Base-by-base conservation (phyloP, 1,140 invertebrate species). In the Cataglyphis hispanica region DNA sequence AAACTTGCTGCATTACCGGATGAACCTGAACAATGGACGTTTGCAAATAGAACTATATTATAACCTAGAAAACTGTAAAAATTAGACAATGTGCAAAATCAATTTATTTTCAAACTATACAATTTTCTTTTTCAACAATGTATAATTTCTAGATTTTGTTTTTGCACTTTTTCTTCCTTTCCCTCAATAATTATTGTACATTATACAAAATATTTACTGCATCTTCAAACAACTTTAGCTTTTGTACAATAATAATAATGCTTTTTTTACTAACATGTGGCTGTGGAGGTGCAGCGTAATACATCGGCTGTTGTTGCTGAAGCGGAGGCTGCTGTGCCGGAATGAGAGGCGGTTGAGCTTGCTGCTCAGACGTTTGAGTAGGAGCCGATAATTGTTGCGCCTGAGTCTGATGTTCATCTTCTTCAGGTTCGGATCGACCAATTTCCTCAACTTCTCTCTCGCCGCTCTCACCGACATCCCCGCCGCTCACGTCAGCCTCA, bases 361-460 rank as follows among this genome's bases (percentile, higher is more conserved):
- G 94, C 61, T 92, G 90, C 63, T 95, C 94, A 31, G 91, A 75
- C 46, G 92, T 77, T 25, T 88, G 67, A 63, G 91, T 89, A 16
- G 92, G 88, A 83, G 67, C 50, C 2, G 90, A 70, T 6, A 93
- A 80, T 76, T 93, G 92, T 50, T 94, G 94, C 19, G 84, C 89
- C 76, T 93, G 93, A 92, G 92, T 94, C 70, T 93, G 94, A 76
- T 94, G 94, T 61, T 94, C 93, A 40, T 97, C 96, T 86, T 98
- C 97, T 77, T 97, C 97, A 58, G 96, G 96, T 90, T 97, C 97
- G 27, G 96, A 96, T 74, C 96, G 97, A 27, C 95, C 96, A 83
- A 96, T 95, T 85, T 97, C 96, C 67, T 96, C 95, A 27, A 94
- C 95, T 89, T 96, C 94, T 46, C 94, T 92, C 46, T 95, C 94